Evolutionary conservation across 1,140 invertebrate genomes (phyloP).

Genomic region (Chionoecetes opilio): DNA sequence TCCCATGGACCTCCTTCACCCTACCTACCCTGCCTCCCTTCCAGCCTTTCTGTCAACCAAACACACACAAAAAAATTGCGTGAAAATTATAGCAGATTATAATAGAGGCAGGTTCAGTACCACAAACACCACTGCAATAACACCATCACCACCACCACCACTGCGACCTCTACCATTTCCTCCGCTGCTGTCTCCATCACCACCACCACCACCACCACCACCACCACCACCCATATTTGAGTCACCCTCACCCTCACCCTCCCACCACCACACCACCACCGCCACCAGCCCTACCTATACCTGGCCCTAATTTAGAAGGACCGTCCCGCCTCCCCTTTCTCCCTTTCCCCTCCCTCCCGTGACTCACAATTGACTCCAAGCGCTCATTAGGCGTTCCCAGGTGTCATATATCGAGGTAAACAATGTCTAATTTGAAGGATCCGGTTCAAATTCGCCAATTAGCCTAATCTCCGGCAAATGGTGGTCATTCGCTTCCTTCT

Average conservation of each 20-base stretch:
- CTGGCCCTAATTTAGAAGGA: not conserved
- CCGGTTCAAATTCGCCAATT: slow-evolving; percentile 13
- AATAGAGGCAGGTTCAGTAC: not conserved
- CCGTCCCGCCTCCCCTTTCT: not conserved
- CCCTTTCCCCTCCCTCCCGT: not conserved
- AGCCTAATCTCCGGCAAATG: slow-evolving; percentile 18
- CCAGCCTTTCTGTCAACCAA: too few relatives aligned
- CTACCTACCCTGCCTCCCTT: too few relatives aligned
- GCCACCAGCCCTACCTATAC: not conserved
- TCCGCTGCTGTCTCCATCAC: not conserved
- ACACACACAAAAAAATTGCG: too few relatives aligned
- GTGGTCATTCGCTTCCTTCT: slow-evolving; percentile 27
- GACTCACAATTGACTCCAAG: not conserved
- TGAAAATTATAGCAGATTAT: too few relatives aligned
- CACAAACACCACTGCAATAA: not conserved
- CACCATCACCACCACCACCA: not conserved
- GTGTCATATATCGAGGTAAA: slow-evolving; percentile 10
- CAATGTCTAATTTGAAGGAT: slow-evolving; percentile 21
- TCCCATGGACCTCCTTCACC: too few relatives aligned
- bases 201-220: not conserved
- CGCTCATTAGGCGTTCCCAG: not conserved
- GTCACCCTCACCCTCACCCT: not conserved
- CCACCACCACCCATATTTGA: not conserved
- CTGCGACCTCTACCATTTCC: not conserved
- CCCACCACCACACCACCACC: not conserved